A percentile compares a stretch with the other conserved stretches of the same genome.
phyloP scores from a whole-genome alignment of 2,888 invertebrate species.

The Drosophila antonietae region DNA sequence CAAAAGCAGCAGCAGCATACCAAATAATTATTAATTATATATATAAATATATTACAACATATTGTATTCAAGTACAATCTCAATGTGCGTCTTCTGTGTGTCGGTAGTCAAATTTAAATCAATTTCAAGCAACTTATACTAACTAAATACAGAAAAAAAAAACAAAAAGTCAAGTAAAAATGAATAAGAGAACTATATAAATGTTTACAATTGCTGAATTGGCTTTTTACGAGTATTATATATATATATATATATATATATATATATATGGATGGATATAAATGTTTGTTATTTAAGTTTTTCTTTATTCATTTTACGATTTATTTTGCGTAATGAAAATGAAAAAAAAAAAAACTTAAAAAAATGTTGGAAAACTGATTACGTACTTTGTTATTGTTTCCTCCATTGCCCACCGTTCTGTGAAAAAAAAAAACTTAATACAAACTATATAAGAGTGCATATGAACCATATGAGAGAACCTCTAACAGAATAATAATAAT shows the following conservation, averaged over 20 bases:
- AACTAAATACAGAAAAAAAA: conserved; percentile 8
- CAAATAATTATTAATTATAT: conserved; percentile 36
- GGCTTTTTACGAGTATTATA: conserved; percentile 26
- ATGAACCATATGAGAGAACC: conserved; percentile 21
- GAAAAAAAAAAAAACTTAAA: neutral
- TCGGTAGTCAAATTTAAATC: conserved; percentile 67
- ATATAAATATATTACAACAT: neutral
- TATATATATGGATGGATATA: conserved; percentile 1
- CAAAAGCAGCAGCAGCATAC: conserved; percentile 21
- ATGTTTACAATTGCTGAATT: conserved; percentile 33
- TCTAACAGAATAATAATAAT: conserved; percentile 16
- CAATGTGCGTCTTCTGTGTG: conserved; percentile 54
- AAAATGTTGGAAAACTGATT: conserved; percentile 40
- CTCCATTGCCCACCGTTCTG: conserved; percentile 59
- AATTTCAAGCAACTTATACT: conserved; percentile 32
- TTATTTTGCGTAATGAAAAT: conserved; percentile 14
- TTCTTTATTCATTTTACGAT: conserved; percentile 18
- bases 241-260: too few relatives aligned
- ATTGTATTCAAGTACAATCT: conserved; percentile 51
- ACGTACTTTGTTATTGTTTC: conserved; percentile 47
- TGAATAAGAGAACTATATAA: conserved; percentile 14
- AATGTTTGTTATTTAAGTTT: conserved; percentile 11
- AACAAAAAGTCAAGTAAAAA: conserved; percentile 18
- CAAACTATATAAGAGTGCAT: conserved; percentile 2
- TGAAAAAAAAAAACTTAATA: conserved; percentile 16